These are phyloP conservation scores for Tetragnatha montana DNA, from an alignment of 2,888 invertebrate species.

Conservation along the genomic window DNA sequence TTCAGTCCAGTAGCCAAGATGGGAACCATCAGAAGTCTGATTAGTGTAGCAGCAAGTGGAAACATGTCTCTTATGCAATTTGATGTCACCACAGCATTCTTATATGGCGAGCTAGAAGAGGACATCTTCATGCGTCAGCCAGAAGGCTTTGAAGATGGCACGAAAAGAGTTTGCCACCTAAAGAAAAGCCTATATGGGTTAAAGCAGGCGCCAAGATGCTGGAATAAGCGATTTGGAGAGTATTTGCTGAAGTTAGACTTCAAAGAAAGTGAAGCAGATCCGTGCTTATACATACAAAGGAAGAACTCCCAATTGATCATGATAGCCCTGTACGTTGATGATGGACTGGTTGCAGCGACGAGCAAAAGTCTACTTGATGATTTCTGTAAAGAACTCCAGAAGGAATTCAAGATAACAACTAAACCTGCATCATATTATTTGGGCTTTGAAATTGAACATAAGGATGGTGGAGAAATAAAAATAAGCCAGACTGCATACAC, in stretches of 20 bases:
- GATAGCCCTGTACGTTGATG: not conserved
- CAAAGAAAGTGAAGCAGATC: not conserved
- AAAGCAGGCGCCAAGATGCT: not conserved
- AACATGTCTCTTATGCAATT: not conserved
- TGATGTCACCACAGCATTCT: not conserved
- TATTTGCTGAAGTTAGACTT: not conserved
- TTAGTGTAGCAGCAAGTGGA: not conserved
- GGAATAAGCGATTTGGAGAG: not conserved
- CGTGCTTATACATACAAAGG: not conserved
- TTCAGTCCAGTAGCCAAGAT: not conserved
- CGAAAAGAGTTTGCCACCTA: not conserved
- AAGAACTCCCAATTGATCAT: not conserved
- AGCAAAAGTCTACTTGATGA: no score
- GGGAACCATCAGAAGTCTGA: not conserved
- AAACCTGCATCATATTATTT: not conserved
- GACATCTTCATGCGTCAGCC: not conserved
- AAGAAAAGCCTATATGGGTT: not conserved
- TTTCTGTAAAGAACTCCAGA: not conserved
- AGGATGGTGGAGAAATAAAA: not conserved
- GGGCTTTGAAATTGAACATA: not conserved
- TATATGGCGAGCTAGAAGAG: not conserved
- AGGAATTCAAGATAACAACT: not conserved
- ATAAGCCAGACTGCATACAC: conserved; percentile 1
- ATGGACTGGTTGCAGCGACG: no score
- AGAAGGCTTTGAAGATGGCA: not conserved